Base-by-base conservation (phyloP, 2,113 vertebrate species). In the Garra rufa region DNA sequence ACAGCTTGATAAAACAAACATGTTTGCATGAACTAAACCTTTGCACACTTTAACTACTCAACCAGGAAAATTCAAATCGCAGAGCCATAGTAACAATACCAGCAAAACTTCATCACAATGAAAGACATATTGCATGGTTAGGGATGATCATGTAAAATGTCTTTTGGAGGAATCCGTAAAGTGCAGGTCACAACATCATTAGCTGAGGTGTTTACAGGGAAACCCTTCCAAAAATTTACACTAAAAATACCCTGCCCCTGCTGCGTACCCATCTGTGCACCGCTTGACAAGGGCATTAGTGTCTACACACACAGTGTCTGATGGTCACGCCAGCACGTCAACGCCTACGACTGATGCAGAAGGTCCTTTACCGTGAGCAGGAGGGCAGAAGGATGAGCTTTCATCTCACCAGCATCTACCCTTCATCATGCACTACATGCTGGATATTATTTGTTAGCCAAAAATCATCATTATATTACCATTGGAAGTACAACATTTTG, bases 181-280 rank as follows among this genome's bases (percentile, higher is more conserved):
- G 8, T 79, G 13, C 57, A 59, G 65, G 14, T 74, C 69, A 65
- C 24, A 74, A 41, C 55, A 17, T 52, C 44, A 52, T 84, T 24
- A 52, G 28, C 21, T 55, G 24, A 48, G 15, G 52, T 9, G 1
- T 76, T 48, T 55, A 34, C 50, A 69, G 71, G 71, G 43, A 67
- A 76, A 52, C 55, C 43, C 81, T 63, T 79, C 21, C 30, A 80
- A n/a, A 78, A 69, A 80, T 38, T 19, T n/a, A 15, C 17, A 15
- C 67, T 75, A 75, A 50, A 81, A 87, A 84, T 80, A 84, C 13
- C 57, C n/a, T 65, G 71, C 61, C 65, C 50, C 80, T 28, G 70
- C 78, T 76, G 78, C 13, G 84, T 38, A 38, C 9, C 67, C 84
- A 85, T 83, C 85, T 82, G 85, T 57, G 43, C 70, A 19, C 50